These are phyloP conservation scores for Druon quercuslanigerum DNA, from an alignment of 1,140 invertebrate species.

Conservation along the genomic window DNA sequence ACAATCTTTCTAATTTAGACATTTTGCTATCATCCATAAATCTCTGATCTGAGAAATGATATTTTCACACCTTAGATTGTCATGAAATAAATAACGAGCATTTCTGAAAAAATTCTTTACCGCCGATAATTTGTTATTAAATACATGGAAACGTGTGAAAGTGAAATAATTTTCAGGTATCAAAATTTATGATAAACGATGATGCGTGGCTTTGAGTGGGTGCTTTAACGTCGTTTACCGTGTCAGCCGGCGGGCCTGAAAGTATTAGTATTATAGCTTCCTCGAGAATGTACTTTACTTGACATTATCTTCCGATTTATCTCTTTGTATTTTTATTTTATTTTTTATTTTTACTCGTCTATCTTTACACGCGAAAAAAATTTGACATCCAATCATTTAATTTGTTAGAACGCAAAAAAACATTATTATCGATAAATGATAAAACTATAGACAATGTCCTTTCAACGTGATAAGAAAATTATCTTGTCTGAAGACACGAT, in stretches of 20 bases:
- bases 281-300: background rate
- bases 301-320: constrained; percentile 10
- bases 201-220: constrained; percentile 22
- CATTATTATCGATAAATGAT: background rate
- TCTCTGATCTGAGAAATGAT: too few species aligned
- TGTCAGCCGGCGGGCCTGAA: constrained; percentile 26
- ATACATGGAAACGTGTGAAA: background rate
- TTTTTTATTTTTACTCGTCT: background rate
- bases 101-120: too few species aligned
- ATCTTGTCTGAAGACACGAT: too few species aligned
- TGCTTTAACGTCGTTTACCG: constrained; percentile 4
- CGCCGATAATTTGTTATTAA: background rate
- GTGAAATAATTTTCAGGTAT: constrained; percentile 18
- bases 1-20: too few species aligned
- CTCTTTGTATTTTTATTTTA: constrained; percentile 15
- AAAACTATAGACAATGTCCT: too few species aligned
- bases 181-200: constrained; percentile 16
- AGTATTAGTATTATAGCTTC: background rate
- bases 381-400: background rate
- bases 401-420: background rate
- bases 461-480: too few species aligned
- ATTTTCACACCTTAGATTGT: too few species aligned
- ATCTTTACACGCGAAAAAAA: background rate
- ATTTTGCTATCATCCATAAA: too few species aligned
- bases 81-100: too few species aligned